Conservation (phyloP, 1,140 invertebrate species). For the Temnothorax longispinosus region DNA sequence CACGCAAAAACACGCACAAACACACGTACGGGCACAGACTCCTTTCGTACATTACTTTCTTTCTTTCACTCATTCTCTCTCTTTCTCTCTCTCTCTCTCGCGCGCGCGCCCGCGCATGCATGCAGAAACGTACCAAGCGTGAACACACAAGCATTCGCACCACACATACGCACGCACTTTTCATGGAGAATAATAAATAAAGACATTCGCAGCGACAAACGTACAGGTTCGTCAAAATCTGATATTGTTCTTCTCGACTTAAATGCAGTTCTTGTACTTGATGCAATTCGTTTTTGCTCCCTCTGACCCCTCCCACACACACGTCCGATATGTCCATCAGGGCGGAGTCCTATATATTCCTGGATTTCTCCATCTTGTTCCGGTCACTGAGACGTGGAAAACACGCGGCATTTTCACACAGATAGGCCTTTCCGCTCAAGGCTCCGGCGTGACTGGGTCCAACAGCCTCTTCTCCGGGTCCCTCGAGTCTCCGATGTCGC, state of each 20-base stretch:
- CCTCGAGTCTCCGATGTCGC: slow-evolving; percentile 81
- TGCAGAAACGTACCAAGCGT: not conserved
- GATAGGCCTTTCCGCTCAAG: slow-evolving; percentile 73
- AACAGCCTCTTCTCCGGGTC: slow-evolving; percentile 83
- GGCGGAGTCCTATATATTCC: not conserved
- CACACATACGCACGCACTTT: slow-evolving; percentile 27
- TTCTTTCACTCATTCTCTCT: not conserved
- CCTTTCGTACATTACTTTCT: not conserved
- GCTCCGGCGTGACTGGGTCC: slow-evolving; percentile 83
- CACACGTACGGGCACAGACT: slow-evolving; percentile 34
- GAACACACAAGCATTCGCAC: not conserved
- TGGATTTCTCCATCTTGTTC: not conserved
- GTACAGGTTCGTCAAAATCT: slow-evolving; percentile 63
- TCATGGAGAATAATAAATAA: slow-evolving; percentile 75
- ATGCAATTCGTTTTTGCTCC: slow-evolving; percentile 78
- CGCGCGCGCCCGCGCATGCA: not conserved
- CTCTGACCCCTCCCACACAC: slow-evolving; percentile 83
- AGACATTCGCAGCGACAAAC: slow-evolving; percentile 70
- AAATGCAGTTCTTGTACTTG: slow-evolving; percentile 86
- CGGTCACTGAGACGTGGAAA: not conserved
- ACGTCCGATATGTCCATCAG: slow-evolving; percentile 19
- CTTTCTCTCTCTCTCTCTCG: not conserved
- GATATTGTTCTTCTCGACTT: slow-evolving; percentile 72
- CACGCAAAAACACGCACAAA: slow-evolving; percentile 30
- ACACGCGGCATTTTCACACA: not conserved